Evolutionary conservation across 2,888 invertebrate species (phyloP).

Genomic region (Thereva unica): DNA sequence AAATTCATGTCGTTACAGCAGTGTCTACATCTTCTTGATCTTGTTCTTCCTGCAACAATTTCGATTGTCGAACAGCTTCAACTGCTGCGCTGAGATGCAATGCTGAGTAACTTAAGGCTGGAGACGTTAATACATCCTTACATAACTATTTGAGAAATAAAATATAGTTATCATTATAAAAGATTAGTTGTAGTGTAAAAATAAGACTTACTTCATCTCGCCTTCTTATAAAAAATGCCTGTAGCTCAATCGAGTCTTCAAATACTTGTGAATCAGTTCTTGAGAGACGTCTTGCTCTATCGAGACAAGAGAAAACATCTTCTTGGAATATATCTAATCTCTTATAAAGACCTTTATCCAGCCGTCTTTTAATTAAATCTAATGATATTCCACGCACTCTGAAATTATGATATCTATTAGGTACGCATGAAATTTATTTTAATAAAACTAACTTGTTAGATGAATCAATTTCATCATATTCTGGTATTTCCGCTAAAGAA

Average conservation of each 20-base stretch:
- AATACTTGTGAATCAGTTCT: slow-evolving; percentile 93
- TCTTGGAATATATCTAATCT: slow-evolving; percentile 95
- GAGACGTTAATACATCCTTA: slow-evolving; percentile 78
- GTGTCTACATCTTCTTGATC: slow-evolving; percentile 72
- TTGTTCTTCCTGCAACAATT: slow-evolving; percentile 74
- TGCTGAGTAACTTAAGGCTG: slow-evolving; percentile 81
- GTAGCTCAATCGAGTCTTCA: slow-evolving; percentile 93
- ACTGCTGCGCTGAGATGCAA: slow-evolving; percentile 76
- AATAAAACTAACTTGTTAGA: slow-evolving; percentile 60
- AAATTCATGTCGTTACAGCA: slow-evolving; percentile 49
- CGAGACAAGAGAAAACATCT: slow-evolving; percentile 92
- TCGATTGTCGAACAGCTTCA: slow-evolving; percentile 75
- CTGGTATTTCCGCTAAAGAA: slow-evolving; percentile 90
- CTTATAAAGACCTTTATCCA: slow-evolving; percentile 91
- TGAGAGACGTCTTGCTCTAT: slow-evolving; percentile 83
- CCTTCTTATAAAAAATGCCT: slow-evolving; percentile 84
- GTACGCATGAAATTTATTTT: slow-evolving; percentile 4
- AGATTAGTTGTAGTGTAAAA: not conserved
- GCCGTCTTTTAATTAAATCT: slow-evolving; percentile 88
- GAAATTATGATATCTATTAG: slow-evolving; percentile 34
- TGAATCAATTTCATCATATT: slow-evolving; percentile 77
- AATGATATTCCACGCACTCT: slow-evolving; percentile 84
- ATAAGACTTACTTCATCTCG: slow-evolving; percentile 60
- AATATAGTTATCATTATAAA: not conserved
- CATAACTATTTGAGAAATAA: slow-evolving; percentile 63